These are phyloP conservation scores for Tauraco hartlaubi DNA, from an alignment of 2,797 vertebrate genomes.

Conservation along the genomic window DNA sequence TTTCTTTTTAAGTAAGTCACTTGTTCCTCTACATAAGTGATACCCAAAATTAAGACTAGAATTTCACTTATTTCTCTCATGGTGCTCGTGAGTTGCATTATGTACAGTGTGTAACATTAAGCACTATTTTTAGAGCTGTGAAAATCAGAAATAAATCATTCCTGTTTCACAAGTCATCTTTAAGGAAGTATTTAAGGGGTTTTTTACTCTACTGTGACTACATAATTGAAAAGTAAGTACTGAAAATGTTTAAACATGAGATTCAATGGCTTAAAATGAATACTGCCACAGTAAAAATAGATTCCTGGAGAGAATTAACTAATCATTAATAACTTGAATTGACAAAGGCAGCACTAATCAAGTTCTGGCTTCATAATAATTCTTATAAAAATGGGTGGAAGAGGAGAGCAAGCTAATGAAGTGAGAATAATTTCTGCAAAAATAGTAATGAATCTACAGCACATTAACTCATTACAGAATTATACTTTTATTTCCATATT, in stretches of 20 bases:
- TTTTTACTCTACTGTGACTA: slow-evolving; percentile 56
- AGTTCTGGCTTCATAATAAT: slow-evolving; percentile 61
- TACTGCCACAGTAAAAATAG: slow-evolving; percentile 73
- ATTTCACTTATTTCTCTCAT: not conserved
- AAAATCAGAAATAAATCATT: slow-evolving; percentile 69
- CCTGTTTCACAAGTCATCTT: slow-evolving; percentile 57
- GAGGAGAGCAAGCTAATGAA: slow-evolving; percentile 58
- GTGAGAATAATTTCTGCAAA: slow-evolving; percentile 54
- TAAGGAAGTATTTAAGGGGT: slow-evolving; percentile 48
- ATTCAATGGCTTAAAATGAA: slow-evolving; percentile 65
- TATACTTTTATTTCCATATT: slow-evolving; percentile 13
- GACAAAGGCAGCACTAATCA: slow-evolving; percentile 72
- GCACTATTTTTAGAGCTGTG: slow-evolving; percentile 58
- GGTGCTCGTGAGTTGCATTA: not conserved
- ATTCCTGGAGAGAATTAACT: slow-evolving; percentile 69
- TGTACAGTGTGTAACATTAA: slow-evolving; percentile 7
- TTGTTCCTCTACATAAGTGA: not conserved
- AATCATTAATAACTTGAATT: slow-evolving; percentile 76
- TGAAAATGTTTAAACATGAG: slow-evolving; percentile 76
- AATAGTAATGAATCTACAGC: slow-evolving; percentile 57
- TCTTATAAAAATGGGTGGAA: slow-evolving; percentile 52
- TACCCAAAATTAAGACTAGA: slow-evolving; percentile 5
- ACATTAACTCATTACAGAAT: slow-evolving; percentile 38
- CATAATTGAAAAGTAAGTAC: slow-evolving; percentile 70
- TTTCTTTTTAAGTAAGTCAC: not conserved